Percentiles rank a stretch among this genome's conserved stretches.
Evolutionary conservation across 2,113 vertebrate genomes (phyloP).

Genomic region (Hypomesus transpacificus): DNA sequence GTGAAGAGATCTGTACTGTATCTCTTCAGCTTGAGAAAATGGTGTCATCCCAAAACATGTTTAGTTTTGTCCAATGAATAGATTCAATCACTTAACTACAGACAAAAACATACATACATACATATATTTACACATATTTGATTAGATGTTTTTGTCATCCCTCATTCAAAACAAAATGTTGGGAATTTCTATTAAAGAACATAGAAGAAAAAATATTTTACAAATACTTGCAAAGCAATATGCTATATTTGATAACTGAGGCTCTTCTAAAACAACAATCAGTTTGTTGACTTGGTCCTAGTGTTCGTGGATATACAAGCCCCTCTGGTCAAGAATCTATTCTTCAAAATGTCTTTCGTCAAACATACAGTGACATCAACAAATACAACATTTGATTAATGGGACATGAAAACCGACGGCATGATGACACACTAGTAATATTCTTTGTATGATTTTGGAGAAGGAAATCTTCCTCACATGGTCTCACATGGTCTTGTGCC

Average conservation of each 20-base stretch:
- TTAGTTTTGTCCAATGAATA: background rate
- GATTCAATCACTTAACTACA: background rate
- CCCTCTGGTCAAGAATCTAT: too few relatives aligned
- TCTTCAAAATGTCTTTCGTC: too few relatives aligned
- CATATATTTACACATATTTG: background rate
- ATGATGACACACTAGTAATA: too few relatives aligned
- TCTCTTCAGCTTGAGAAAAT: constrained; percentile 24
- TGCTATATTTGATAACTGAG: constrained; percentile 33
- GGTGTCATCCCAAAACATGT: background rate
- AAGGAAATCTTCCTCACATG: too few relatives aligned
- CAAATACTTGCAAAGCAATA: constrained; percentile 19
- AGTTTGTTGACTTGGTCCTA: too few relatives aligned
- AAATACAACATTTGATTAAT: too few relatives aligned
- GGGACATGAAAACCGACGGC: too few relatives aligned
- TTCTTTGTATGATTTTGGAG: too few relatives aligned
- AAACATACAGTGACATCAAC: too few relatives aligned
- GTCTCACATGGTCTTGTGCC: too few relatives aligned
- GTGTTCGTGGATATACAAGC: too few relatives aligned
- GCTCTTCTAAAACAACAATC: background rate
- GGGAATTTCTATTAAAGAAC: constrained; percentile 33
- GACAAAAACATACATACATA: background rate
- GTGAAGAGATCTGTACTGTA: constrained; percentile 13
- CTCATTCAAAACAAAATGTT: constrained; percentile 12
- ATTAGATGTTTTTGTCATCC: constrained; percentile 8
- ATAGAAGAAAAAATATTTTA: constrained; percentile 23